phyloP scores from a whole-genome alignment of 1,140 invertebrate species.

The Melanaphis sacchari region DNA sequence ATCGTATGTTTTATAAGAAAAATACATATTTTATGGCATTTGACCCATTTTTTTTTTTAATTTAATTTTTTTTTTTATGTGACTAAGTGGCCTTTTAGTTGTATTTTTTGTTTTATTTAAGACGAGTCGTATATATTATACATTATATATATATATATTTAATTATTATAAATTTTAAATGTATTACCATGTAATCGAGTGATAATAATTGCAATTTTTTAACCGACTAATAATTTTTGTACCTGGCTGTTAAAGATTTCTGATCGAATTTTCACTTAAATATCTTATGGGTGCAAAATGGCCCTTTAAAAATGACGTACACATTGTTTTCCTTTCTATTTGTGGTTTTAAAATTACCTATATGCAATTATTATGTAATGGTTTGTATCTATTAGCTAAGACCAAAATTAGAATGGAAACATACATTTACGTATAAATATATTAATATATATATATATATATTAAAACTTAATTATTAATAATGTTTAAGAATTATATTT shows the following conservation, averaged over 20 bases:
- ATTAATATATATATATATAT: constrained; percentile 28
- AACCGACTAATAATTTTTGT: constrained; percentile 55
- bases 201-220: constrained; percentile 55
- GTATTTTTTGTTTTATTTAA: constrained; percentile 51
- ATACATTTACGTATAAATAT: constrained; percentile 29
- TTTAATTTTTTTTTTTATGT: constrained; percentile 23
- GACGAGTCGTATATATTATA: constrained; percentile 27
- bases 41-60: constrained; percentile 28
- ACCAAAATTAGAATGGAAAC: constrained; percentile 40
- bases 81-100: constrained; percentile 53
- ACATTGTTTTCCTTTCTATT: constrained; percentile 45
- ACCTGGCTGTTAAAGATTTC: constrained; percentile 52
- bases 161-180: constrained; percentile 35
- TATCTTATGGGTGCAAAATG: constrained; percentile 9
- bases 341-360: constrained; percentile 51
- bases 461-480: constrained; percentile 52
- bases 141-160: constrained; percentile 13
- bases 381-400: constrained; percentile 50
- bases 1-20: constrained; percentile 41
- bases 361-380: constrained; percentile 53
- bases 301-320: neutral
- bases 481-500: constrained; percentile 50
- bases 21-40: constrained; percentile 47
- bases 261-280: constrained; percentile 54
- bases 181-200: constrained; percentile 54